Conservation (phyloP, 30 jellyfish, hydroid and myxozoan species). For the Cassiopea xamachana region DNA sequence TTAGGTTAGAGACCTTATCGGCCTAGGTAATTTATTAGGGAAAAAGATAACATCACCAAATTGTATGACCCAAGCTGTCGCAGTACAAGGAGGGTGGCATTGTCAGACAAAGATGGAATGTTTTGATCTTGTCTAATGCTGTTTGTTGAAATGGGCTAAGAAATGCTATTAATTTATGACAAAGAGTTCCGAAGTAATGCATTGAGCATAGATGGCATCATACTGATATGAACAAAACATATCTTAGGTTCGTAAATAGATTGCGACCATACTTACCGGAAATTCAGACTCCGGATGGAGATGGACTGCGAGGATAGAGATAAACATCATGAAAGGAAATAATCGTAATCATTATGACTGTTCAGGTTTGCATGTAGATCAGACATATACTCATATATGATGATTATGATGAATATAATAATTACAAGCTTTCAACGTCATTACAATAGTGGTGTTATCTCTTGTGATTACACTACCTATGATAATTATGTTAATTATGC, state of each 20-base stretch:
- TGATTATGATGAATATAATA: too few relatives aligned
- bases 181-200: slow-evolving; percentile 2
- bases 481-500: too few relatives aligned
- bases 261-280: not conserved
- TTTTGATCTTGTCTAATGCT: not conserved
- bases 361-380: too few relatives aligned
- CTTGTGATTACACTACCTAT: not conserved
- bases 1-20: not conserved
- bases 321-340: not conserved
- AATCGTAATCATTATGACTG: not conserved
- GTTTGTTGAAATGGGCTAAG: not conserved
- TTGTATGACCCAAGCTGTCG: not conserved
- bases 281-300: slow-evolving; percentile 8
- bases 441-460: too few relatives aligned
- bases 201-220: not conserved
- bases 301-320: not conserved
- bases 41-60: not conserved
- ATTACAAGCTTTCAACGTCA: not conserved
- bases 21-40: not conserved
- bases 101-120: not conserved
- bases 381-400: not conserved
- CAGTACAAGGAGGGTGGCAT: slow-evolving; percentile 1
- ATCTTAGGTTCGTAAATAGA: not conserved
- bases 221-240: not conserved
- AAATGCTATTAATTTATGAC: slow-evolving; percentile 5